Evolutionary conservation across 2,797 vertebrate species (phyloP).

Genomic region (Notolepis coatsorum): DNA sequence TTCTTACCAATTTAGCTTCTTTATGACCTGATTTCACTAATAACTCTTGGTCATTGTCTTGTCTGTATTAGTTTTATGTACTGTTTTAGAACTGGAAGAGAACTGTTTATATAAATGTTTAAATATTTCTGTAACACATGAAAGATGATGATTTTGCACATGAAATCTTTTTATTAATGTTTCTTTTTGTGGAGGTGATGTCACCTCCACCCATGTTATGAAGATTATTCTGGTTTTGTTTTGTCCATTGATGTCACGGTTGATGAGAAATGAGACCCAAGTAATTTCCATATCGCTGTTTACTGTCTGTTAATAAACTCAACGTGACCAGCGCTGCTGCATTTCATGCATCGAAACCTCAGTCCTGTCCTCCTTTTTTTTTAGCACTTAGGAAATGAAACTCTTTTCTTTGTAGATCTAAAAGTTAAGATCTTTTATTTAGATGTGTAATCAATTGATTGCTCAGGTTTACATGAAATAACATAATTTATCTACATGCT

Average conservation of each 20-base stretch:
- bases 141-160: conserved; percentile 52
- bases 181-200: conserved; percentile 23
- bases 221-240: conserved; percentile 26
- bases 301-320: conserved; percentile 76
- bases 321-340: conserved; percentile 48
- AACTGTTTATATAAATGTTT: conserved; percentile 15
- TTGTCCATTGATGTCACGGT: conserved; percentile 39
- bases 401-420: neutral
- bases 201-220: conserved; percentile 23
- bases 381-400: conserved; percentile 21
- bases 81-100: conserved; percentile 4
- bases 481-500: neutral
- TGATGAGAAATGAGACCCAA: conserved; percentile 33
- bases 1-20: conserved; percentile 24
- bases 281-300: conserved; percentile 53
- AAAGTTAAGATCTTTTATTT: neutral
- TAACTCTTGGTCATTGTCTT: conserved; percentile 23
- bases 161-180: conserved; percentile 26
- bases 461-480: no score
- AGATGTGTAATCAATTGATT: neutral
- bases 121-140: conserved; percentile 6
- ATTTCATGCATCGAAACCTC: conserved; percentile 39
- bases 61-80: conserved; percentile 25
- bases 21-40: conserved; percentile 13
- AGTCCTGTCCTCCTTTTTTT: conserved; percentile 49